Evolutionary conservation across 1,140 invertebrate genomes (phyloP), one percentile per base, ranked within the genome.

Genomic region (Sesamia nonagrioides): DNA sequence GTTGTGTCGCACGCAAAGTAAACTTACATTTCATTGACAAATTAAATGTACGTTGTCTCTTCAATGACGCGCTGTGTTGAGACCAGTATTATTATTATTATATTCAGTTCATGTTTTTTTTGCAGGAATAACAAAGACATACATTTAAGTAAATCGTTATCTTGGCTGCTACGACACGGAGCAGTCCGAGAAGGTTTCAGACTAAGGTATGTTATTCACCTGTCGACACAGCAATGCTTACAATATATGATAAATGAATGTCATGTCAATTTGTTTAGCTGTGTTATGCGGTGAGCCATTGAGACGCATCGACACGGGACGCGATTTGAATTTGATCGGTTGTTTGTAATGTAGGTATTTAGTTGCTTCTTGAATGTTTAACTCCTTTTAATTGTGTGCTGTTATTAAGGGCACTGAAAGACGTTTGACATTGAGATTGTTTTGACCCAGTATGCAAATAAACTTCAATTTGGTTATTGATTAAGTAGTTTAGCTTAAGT

Each of bases 151-250:
- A 98, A 97, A 95, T 95, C 93, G 42, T 91, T 98, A 17, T 96
- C 96, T 6, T 97, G 96, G 95, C 82, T 98, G 45, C 86, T 98
- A 54, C 94, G 97, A 50, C 97, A 98, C 95, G 96, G 95, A 50
- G 97, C 97, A 52, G 75, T 95, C 37, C 95, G 96, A 86, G 96
- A 97, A 93, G 96, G 96, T 1, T 86, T 98, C 15, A 80, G 77
- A 13, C 95, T 98, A 78, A 92, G 89, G 93, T 94, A 85, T 17
- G 71, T 15, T 35, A 37, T 27, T 37, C 17, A 21, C 21, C 15
- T 13, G 21, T 18, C 33, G 3, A 45, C 15, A 15, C 2, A 17
- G n/a, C 33, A 15, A 35, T 45, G 45, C 1, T 0, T 45, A 45
- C 13, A 60, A 37, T n/a, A 58, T 27, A 42, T 45, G 11, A 13